phyloP scores from a whole-genome alignment of 64 coral and sea anemone species.

The Stichodactyla helianthus region DNA sequence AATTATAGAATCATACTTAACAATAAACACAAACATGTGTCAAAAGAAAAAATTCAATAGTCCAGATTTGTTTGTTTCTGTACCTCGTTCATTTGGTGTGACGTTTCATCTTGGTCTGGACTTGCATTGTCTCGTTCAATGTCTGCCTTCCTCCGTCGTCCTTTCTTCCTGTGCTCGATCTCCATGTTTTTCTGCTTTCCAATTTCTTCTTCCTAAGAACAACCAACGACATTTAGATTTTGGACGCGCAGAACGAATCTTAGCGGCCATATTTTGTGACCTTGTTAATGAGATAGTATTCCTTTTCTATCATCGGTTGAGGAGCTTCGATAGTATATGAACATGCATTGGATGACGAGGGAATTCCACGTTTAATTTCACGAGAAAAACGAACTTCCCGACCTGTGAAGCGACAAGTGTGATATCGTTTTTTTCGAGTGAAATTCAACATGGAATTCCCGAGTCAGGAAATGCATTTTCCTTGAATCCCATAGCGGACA shows the following conservation, averaged over 20 bases:
- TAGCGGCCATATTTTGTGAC: not conserved
- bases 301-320: not conserved
- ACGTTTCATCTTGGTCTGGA: not conserved
- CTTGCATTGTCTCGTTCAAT: not conserved
- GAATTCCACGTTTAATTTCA: no score
- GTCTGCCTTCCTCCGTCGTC: not conserved
- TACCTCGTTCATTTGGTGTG: not conserved
- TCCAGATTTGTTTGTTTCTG: not conserved
- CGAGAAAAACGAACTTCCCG: no score
- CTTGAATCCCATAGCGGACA: no score
- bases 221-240: not conserved
- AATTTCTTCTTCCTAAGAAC: slow-evolving; percentile 8
- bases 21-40: not conserved
- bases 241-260: not conserved
- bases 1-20: not conserved
- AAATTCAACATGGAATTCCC: no score
- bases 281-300: no score
- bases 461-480: no score
- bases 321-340: not conserved
- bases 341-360: no score
- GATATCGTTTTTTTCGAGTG: no score
- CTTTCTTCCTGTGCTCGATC: slow-evolving; percentile 11
- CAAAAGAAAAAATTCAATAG: not conserved
- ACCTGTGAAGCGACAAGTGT: no score
- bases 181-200: not conserved